Evolutionary conservation across 2,888 invertebrate species (phyloP), one percentile per base, ranked within the genome.

Genomic region (Kryphioiulus occultus): DNA sequence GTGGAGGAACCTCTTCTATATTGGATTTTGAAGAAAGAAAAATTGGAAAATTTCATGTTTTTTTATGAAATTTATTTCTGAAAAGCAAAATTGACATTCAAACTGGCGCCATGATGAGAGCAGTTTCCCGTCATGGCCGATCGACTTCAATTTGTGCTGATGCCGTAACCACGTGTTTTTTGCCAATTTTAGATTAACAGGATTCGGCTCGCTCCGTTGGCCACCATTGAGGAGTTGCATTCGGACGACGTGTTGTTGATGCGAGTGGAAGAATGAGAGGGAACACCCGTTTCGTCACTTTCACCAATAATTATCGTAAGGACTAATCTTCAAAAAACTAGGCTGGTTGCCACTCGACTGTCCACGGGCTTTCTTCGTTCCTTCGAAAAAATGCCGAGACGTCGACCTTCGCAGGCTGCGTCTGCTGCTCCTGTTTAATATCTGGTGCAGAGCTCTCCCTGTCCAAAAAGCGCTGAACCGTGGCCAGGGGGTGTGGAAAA

Each of bases 261-360:
- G 53, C 86, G 85, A 85, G 44, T 53, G 47, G 86, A 86, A 39
- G 86, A 59, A 32, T 59, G 59, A 86, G n/a, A n/a, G 82, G 83
- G 83, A 83, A 30, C 30, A 59, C 19, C 53, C n/a, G 53, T n/a
- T 59, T 59, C 53, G 53, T n/a, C n/a, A 59, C n/a, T 59, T 59
- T 59, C 53, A 59, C 53, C n/a, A 59, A 19, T 59, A 59, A n/a
- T 59, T 59, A 59, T 59, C n/a, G n/a, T 59, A 59, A 59, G n/a
- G 53, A 59, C 53, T 59, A 59, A 59, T 59, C 53, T 59, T 59
- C n/a, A 59, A 53, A 59, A 59, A 59, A 59, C 19, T 5, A 59
- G n/a, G n/a, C n/a, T n/a, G n/a, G n/a, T n/a, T n/a, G n/a, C n/a
- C n/a, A n/a, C n/a, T n/a, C 39, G 5, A 17, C 5, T 15, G 47